These are phyloP conservation scores for Pachliopta kotzebuea DNA, from an alignment of 2,888 invertebrate species.

Conservation along the genomic window DNA sequence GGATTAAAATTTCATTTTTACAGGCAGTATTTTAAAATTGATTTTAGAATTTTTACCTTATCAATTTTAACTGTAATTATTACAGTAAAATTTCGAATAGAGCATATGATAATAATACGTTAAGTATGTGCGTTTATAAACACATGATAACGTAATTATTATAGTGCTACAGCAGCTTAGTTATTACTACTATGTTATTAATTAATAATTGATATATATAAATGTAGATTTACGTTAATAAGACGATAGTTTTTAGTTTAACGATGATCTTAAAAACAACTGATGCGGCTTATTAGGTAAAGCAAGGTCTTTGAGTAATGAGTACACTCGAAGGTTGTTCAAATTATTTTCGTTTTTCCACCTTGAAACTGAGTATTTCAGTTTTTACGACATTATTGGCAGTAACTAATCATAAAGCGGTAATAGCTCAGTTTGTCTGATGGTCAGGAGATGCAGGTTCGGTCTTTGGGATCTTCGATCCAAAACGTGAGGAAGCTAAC, in stretches of 20 bases:
- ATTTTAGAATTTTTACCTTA: too few species aligned
- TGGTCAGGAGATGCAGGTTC: too few species aligned
- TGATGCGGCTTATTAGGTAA: conserved; percentile 20
- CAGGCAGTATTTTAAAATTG: too few species aligned
- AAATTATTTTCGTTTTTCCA: conserved; percentile 21
- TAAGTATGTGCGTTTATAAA: background rate
- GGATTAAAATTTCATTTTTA: too few species aligned
- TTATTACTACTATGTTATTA: too few species aligned
- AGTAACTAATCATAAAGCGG: background rate
- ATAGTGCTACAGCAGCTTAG: too few species aligned
- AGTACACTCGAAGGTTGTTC: conserved; percentile 20
- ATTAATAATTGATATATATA: background rate
- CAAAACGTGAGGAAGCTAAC: background rate
- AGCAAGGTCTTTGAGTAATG: conserved; percentile 15
- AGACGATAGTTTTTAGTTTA: conserved; percentile 5
- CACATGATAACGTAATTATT: background rate
- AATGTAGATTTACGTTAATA: background rate
- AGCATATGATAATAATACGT: background rate
- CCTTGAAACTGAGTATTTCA: conserved; percentile 12
- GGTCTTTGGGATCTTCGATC: too few species aligned
- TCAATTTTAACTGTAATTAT: too few species aligned
- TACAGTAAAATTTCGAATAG: too few species aligned
- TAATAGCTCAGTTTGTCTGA: background rate
- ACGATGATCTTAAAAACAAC: conserved; percentile 19
- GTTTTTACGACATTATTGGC: background rate